Evolutionary conservation across 2,113 vertebrate species (phyloP).

Genomic region (Puma concolor): DNA sequence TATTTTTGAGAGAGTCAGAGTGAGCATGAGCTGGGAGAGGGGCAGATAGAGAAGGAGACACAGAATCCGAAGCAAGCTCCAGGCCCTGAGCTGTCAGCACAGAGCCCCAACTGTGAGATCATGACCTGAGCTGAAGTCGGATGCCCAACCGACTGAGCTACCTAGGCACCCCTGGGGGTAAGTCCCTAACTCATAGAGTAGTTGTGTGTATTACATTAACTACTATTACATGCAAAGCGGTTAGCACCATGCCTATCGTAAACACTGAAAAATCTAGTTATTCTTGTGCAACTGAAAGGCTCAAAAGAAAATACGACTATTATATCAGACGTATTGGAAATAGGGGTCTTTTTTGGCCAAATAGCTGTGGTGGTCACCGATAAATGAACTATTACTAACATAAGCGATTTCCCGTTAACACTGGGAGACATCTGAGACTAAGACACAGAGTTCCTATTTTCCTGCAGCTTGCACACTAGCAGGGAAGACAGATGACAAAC

Average conservation of each 20-base stretch:
- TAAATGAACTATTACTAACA: not conserved
- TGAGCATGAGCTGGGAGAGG: too few relatives aligned
- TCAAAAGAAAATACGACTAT: not conserved
- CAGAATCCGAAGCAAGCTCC: too few relatives aligned
- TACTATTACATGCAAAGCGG: not conserved
- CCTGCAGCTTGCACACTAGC: not conserved
- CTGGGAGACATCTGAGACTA: not conserved
- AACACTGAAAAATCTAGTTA: constrained; percentile 26
- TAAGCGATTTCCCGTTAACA: not conserved
- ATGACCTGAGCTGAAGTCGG: too few relatives aligned
- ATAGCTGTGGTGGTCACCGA: not conserved
- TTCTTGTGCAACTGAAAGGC: not conserved
- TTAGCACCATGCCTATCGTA: not conserved
- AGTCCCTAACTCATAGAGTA: constrained; percentile 3
- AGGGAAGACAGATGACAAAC: not conserved
- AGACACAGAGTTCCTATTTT: not conserved
- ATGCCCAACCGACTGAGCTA: too few relatives aligned
- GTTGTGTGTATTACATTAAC: not conserved
- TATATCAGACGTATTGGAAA: constrained; percentile 21
- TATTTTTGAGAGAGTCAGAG: too few relatives aligned
- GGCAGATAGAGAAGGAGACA: too few relatives aligned
- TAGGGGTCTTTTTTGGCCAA: not conserved
- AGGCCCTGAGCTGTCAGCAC: too few relatives aligned
- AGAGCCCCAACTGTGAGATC: too few relatives aligned
- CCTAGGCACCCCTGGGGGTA: not conserved